A percentile compares a stretch with the other conserved stretches of the same genome.
These are phyloP conservation scores for Euzophera pinguis DNA, from an alignment of 2,888 invertebrate species.

Conservation along the genomic window DNA sequence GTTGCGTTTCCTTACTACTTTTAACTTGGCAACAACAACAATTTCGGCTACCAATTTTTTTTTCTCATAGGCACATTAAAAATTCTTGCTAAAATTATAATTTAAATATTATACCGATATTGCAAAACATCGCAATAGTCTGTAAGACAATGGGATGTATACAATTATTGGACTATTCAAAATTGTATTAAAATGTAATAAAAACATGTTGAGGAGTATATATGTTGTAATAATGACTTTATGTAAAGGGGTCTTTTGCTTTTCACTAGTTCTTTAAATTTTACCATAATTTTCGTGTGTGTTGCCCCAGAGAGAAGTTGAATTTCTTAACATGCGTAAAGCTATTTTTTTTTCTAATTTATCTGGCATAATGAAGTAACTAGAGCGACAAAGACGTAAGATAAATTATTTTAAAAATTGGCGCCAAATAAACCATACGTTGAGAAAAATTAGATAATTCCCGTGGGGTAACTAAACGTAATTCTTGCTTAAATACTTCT, in stretches of 20 bases:
- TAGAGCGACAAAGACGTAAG: too few relatives aligned
- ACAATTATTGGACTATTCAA: neutral
- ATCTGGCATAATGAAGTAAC: too few relatives aligned
- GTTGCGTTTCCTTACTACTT: too few relatives aligned
- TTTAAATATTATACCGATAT: too few relatives aligned
- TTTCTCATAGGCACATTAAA: too few relatives aligned
- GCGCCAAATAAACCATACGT: neutral
- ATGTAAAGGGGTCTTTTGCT: slow-evolving; percentile 9
- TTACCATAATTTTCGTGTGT: neutral
- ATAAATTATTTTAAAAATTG: neutral
- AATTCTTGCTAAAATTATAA: too few relatives aligned
- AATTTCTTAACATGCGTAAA: too few relatives aligned
- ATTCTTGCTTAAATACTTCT: neutral
- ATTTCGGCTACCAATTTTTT: too few relatives aligned
- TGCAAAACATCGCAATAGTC: too few relatives aligned
- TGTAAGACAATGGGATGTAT: too few relatives aligned
- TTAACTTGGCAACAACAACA: too few relatives aligned
- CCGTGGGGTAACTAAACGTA: neutral
- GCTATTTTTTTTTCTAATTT: too few relatives aligned
- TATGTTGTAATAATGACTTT: neutral
- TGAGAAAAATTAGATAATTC: neutral
- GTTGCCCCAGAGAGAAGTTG: neutral
- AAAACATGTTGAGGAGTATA: neutral
- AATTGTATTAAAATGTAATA: neutral
- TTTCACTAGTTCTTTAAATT: slow-evolving; percentile 1